Evolutionary conservation across 2,797 vertebrate genomes (phyloP).

Genomic region (Anniella stebbinsi): DNA sequence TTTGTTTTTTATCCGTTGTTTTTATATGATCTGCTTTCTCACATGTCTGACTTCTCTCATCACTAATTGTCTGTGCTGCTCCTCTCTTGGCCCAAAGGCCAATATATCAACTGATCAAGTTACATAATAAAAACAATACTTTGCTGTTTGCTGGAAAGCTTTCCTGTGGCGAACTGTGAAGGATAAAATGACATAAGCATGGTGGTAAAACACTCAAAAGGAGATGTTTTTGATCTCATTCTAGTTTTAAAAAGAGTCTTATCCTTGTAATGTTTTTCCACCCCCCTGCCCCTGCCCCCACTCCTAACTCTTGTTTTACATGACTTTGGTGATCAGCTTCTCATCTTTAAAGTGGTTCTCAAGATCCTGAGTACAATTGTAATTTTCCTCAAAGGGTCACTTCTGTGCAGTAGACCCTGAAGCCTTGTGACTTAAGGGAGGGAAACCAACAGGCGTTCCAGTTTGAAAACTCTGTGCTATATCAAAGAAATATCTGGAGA

Average conservation of each 20-base stretch:
- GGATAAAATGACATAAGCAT: neutral
- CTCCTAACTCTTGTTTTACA: neutral
- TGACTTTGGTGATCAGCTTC: neutral
- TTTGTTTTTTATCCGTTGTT: neutral
- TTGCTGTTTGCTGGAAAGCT: neutral
- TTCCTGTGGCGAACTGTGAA: slow-evolving; percentile 3
- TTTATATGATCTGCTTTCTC: neutral
- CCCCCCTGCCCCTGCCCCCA: neutral
- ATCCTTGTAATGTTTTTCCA: neutral
- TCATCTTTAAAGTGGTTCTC: neutral
- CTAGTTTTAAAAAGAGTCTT: no score
- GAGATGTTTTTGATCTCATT: neutral
- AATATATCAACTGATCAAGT: neutral
- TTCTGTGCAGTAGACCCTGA: neutral
- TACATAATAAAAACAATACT: slow-evolving; percentile 5
- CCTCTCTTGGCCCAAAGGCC: neutral
- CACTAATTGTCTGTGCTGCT: neutral
- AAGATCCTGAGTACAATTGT: neutral
- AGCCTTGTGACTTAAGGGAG: neutral
- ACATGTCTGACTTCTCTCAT: neutral
- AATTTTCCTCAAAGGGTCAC: neutral
- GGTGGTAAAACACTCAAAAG: neutral
- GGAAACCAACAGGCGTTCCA: neutral
- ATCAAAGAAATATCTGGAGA: neutral
- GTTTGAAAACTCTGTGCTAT: neutral